A percentile compares a stretch with the other conserved stretches of the same genome.
Conservation (phyloP, 2,888 invertebrate genomes). For the Aspidiotus rigidus region DNA sequence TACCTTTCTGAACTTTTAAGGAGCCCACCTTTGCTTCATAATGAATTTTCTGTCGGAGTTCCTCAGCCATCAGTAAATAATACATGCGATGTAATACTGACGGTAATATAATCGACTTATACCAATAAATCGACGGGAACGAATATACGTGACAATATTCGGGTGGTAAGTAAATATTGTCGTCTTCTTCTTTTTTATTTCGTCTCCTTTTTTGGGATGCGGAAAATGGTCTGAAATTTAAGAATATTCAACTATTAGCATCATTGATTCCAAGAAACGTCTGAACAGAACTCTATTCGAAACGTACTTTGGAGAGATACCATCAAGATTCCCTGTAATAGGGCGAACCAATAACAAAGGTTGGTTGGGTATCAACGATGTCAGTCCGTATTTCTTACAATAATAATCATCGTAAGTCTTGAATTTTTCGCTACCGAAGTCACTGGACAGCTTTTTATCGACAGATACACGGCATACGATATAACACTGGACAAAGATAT, state of each 20-base stretch:
- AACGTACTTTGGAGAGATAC: slow-evolving; percentile 49
- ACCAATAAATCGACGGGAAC: slow-evolving; percentile 69
- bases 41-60: slow-evolving; percentile 54
- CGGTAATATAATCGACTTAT: slow-evolving; percentile 74
- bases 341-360: slow-evolving; percentile 73
- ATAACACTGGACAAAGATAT: too few relatives aligned
- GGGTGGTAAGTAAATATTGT: slow-evolving; percentile 45
- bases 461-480: too few relatives aligned
- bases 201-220: background rate
- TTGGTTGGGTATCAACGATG: slow-evolving; percentile 56
- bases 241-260: background rate
- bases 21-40: slow-evolving; percentile 7
- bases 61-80: slow-evolving; percentile 62
- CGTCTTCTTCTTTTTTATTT: slow-evolving; percentile 36
- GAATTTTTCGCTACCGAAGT: slow-evolving; percentile 55
- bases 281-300: background rate
- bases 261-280: too few relatives aligned
- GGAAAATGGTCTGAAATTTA: background rate
- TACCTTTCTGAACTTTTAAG: slow-evolving; percentile 4
- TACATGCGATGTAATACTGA: slow-evolving; percentile 69
- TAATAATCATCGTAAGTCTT: slow-evolving; percentile 67
- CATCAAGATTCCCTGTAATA: slow-evolving; percentile 52
- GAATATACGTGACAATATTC: slow-evolving; percentile 70
- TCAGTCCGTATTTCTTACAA: slow-evolving; percentile 58
- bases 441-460: slow-evolving; percentile 42